Percentiles rank a stretch among this genome's conserved stretches.
phyloP scores from a whole-genome alignment of 2,113 vertebrate species.

The Zootoca vivipara region DNA sequence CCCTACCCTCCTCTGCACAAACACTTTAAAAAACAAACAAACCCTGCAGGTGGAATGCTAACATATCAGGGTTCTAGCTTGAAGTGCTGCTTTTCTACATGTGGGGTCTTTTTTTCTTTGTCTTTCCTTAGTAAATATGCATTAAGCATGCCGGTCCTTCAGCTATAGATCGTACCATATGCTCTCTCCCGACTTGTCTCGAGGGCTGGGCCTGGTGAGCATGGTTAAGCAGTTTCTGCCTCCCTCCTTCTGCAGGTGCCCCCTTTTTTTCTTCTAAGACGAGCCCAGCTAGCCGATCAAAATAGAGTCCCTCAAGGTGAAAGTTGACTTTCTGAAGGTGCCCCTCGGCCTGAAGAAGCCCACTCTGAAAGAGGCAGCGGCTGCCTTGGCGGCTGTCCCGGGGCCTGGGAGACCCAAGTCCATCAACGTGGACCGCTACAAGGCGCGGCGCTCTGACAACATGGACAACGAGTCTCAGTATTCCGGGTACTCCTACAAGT shows the following conservation, averaged over 20 bases:
- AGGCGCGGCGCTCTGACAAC: constrained; percentile 78
- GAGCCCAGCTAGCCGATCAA: constrained; percentile 82
- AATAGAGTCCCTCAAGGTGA: constrained; percentile 99
- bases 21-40: too few species aligned
- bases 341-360: constrained; percentile 87
- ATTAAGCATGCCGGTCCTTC: not conserved
- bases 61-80: too few species aligned
- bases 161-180: not conserved
- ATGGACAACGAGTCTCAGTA: constrained; percentile 97
- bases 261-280: constrained; percentile 71
- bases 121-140: too few species aligned
- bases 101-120: too few species aligned
- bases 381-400: constrained; percentile 75
- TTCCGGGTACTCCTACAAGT: constrained; percentile 93
- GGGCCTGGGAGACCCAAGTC: constrained; percentile 69
- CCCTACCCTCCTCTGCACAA: too few species aligned
- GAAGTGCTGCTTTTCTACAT: too few species aligned
- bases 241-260: constrained; percentile 30
- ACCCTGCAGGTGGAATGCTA: too few species aligned
- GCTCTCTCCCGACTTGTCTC: not conserved
- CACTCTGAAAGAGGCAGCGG: constrained; percentile 74
- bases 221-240: constrained; percentile 1
- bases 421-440: constrained; percentile 72
- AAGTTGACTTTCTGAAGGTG: constrained; percentile 93
- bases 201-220: too few species aligned